Percentiles rank a stretch among this genome's conserved stretches.
Evolutionary conservation across 2,113 vertebrate species (phyloP).

Genomic region (Mirza zaza): DNA sequence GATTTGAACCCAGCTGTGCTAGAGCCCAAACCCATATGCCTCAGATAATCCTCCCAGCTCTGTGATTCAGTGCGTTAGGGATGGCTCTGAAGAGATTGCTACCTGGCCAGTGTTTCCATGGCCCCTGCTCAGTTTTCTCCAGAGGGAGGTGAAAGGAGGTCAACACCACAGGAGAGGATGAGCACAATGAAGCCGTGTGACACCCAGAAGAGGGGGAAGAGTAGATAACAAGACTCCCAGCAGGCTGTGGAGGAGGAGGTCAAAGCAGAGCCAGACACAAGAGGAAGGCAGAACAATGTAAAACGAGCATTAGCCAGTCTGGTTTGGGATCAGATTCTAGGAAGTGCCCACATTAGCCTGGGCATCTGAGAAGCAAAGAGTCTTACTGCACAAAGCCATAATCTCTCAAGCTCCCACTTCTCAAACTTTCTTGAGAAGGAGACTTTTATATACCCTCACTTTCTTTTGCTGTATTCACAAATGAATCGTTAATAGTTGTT

Average conservation of each 20-base stretch:
- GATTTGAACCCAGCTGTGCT: background rate
- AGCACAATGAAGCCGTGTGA: background rate
- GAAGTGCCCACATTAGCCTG: background rate
- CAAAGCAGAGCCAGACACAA: background rate
- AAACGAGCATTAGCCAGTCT: background rate
- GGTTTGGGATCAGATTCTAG: background rate
- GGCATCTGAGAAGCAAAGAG: background rate
- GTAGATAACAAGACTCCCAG: background rate
- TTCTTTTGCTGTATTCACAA: background rate
- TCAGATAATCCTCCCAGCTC: background rate
- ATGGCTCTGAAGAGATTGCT: background rate
- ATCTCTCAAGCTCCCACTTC: background rate
- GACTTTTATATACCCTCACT: background rate
- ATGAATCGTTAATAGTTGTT: background rate
- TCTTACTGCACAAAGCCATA: background rate
- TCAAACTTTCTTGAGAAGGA: background rate
- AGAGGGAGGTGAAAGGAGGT: background rate
- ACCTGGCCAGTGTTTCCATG: background rate
- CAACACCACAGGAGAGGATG: background rate
- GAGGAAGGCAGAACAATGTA: background rate
- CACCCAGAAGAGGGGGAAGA: background rate
- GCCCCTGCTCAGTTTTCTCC: background rate
- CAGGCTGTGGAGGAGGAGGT: background rate
- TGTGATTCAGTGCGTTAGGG: background rate
- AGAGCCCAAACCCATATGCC: background rate